These are phyloP conservation scores for Nycticebus coucang DNA, from an alignment of 2,113 vertebrate species.

Conservation along the genomic window DNA sequence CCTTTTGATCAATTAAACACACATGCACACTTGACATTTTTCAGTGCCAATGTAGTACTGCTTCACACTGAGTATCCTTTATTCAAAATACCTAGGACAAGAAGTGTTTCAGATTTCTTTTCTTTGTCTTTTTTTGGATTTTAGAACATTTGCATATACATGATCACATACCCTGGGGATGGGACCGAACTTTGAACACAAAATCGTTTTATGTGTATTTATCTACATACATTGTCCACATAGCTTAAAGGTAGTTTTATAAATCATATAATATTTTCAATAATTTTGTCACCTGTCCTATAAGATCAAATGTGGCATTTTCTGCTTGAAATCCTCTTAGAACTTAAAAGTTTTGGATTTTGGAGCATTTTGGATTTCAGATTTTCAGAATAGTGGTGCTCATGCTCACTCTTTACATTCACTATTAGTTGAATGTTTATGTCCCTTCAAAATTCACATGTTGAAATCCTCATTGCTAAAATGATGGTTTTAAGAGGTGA, in stretches of 20 bases:
- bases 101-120: not conserved
- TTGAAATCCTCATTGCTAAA: not conserved
- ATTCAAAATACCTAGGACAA: not conserved
- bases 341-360: not conserved
- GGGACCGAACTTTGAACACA: not conserved
- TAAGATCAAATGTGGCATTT: not conserved
- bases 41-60: not conserved
- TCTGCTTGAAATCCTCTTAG: not conserved
- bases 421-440: not conserved
- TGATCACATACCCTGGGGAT: not conserved
- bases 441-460: not conserved
- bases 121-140: too few relatives aligned
- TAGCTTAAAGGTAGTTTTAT: not conserved
- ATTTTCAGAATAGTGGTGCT: not conserved
- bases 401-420: not conserved
- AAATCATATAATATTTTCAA: not conserved
- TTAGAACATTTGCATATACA: not conserved
- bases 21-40: not conserved
- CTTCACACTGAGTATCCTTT: not conserved
- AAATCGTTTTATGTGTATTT: not conserved
- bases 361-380: not conserved
- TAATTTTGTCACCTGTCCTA: not conserved
- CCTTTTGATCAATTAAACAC: not conserved
- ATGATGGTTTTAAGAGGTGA: not conserved
- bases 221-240: not conserved